phyloP scores from a whole-genome alignment of 2,888 invertebrate species.

The Pachycephus smyrnensis region DNA sequence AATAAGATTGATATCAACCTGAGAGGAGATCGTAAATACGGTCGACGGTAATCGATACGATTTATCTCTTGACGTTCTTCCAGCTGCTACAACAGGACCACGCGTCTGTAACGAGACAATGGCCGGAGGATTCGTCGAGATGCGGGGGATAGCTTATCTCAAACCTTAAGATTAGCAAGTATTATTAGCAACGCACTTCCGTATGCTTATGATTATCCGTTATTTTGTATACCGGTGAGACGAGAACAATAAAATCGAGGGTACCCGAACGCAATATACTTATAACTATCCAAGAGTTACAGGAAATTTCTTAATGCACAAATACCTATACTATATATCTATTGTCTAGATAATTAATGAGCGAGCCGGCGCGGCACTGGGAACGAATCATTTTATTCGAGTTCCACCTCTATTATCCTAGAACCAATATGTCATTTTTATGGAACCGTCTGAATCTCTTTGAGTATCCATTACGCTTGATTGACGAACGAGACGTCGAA shows the following conservation, averaged over 20 bases:
- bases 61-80: slow-evolving; percentile 43
- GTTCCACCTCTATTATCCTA: slow-evolving; percentile 56
- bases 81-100: slow-evolving; percentile 88
- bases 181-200: neutral
- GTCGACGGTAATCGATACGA: slow-evolving; percentile 15
- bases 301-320: too few species aligned
- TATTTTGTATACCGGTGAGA: slow-evolving; percentile 3
- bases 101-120: slow-evolving; percentile 74
- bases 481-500: slow-evolving; percentile 81
- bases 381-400: too few species aligned
- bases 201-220: neutral
- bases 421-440: slow-evolving; percentile 91
- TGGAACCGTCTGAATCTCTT: slow-evolving; percentile 80
- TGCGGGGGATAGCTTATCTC: neutral
- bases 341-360: too few species aligned
- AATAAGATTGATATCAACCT: slow-evolving; percentile 43
- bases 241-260: neutral
- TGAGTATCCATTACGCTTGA: slow-evolving; percentile 87
- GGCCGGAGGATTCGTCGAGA: slow-evolving; percentile 34
- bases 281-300: too few species aligned
- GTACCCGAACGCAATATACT: neutral
- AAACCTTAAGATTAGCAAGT: neutral
- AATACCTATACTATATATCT: too few species aligned
- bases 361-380: too few species aligned
- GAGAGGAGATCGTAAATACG: slow-evolving; percentile 27